A percentile compares a stretch with the other conserved stretches of the same genome.
Conservation (phyloP, 2,888 invertebrate genomes). For the Tineola bisselliella region DNA sequence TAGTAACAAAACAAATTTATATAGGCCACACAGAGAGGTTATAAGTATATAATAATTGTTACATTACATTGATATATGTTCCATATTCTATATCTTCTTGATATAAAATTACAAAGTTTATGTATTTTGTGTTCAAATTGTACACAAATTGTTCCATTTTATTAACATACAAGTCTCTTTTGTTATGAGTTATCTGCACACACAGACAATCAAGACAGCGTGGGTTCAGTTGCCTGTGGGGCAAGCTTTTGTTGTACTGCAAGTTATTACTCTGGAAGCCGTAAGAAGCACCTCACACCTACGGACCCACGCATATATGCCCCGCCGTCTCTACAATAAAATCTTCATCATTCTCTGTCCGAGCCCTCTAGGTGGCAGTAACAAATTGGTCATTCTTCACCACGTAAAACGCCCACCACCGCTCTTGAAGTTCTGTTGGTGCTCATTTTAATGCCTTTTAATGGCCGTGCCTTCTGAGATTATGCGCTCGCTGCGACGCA, state of each 20-base stretch:
- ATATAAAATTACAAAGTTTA: not conserved
- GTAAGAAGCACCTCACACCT: conserved; percentile 26
- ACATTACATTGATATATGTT: not conserved
- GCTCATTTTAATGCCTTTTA: conserved; percentile 40
- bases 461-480: conserved; percentile 47
- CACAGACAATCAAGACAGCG: conserved; percentile 37
- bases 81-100: not conserved
- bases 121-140: conserved; percentile 8
- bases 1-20: not conserved
- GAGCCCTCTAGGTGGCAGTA: conserved; percentile 33
- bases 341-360: conserved; percentile 47
- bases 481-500: conserved; percentile 31
- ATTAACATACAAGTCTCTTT: conserved; percentile 10
- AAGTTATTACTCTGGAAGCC: conserved; percentile 35
- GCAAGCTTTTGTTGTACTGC: conserved; percentile 38
- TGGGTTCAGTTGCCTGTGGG: conserved; percentile 33
- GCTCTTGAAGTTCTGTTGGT: conserved; percentile 19
- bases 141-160: conserved; percentile 11
- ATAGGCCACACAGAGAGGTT: not conserved
- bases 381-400: conserved; percentile 57
- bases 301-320: conserved; percentile 21
- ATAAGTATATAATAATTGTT: conserved; percentile 4
- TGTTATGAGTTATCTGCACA: conserved; percentile 29
- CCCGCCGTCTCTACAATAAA: conserved; percentile 39
- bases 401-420: conserved; percentile 37